Percentiles rank a stretch among this genome's conserved stretches.
phyloP scores from a whole-genome alignment of 2,797 vertebrate species.

The Enteromius treurensis region DNA sequence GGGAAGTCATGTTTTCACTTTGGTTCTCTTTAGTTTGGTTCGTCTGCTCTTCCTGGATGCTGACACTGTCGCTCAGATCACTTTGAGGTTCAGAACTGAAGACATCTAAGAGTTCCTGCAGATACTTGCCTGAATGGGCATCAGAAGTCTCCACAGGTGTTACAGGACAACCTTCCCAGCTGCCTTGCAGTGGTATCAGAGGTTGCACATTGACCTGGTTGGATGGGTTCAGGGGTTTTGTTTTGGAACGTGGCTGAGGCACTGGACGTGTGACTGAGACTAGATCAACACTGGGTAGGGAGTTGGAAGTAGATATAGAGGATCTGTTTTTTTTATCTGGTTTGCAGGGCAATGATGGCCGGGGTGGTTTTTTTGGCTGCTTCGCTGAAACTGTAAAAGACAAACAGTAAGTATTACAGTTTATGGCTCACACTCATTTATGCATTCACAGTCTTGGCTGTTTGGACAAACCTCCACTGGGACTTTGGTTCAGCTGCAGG shows the following conservation, averaged over 20 bases:
- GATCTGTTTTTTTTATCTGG: conserved; percentile 3
- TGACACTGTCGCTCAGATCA: conserved; percentile 30
- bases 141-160: conserved; percentile 24
- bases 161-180: conserved; percentile 34
- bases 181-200: conserved; percentile 64
- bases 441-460: conserved; percentile 56
- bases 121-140: conserved; percentile 60
- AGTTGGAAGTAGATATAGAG: not conserved
- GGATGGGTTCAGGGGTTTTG: conserved; percentile 62
- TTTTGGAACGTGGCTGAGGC: conserved; percentile 88
- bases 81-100: conserved; percentile 59
- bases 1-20: conserved; percentile 79
- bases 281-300: conserved; percentile 60
- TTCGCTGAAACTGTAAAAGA: not conserved
- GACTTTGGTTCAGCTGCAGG: conserved; percentile 10
- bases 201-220: conserved; percentile 71
- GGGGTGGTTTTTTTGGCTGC: conserved; percentile 40
- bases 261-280: conserved; percentile 75
- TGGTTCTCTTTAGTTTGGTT: conserved; percentile 50
- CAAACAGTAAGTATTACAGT: not conserved
- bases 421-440: not conserved
- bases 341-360: conserved; percentile 28
- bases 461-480: conserved; percentile 24
- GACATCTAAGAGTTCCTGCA: conserved; percentile 72
- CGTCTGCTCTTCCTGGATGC: conserved; percentile 46